phyloP scores from a whole-genome alignment of 2,113 vertebrate species.

The Spea bombifrons region DNA sequence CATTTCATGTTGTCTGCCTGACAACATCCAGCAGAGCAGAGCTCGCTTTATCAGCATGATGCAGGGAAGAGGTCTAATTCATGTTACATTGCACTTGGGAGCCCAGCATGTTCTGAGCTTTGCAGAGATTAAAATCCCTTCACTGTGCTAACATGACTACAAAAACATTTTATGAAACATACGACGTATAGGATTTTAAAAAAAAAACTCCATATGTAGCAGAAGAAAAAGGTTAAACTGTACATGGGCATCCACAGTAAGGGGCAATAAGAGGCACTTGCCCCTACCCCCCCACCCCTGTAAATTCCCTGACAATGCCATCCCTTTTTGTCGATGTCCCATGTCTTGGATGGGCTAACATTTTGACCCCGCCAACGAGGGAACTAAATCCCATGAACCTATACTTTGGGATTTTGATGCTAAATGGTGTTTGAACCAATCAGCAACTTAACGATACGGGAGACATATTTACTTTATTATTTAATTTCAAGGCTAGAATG shows the following conservation, averaged over 20 bases:
- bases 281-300: too few relatives aligned
- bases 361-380: too few relatives aligned
- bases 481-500: too few relatives aligned
- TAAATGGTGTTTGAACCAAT: too few relatives aligned
- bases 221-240: background rate
- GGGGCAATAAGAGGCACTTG: constrained; percentile 5
- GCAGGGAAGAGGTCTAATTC: background rate
- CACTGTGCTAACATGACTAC: background rate
- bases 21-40: background rate
- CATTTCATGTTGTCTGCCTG: background rate
- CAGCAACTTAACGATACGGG: too few relatives aligned
- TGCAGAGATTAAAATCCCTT: background rate
- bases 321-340: too few relatives aligned
- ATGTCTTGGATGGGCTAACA: too few relatives aligned
- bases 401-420: too few relatives aligned
- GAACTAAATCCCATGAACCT: too few relatives aligned
- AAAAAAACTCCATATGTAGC: background rate
- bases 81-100: background rate
- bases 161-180: background rate
- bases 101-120: background rate
- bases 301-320: too few relatives aligned
- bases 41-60: constrained; percentile 10
- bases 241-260: background rate
- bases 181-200: background rate
- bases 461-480: too few relatives aligned